Evolutionary conservation across 2,113 vertebrate species (phyloP).

Genomic region (Toxostoma redivivum): DNA sequence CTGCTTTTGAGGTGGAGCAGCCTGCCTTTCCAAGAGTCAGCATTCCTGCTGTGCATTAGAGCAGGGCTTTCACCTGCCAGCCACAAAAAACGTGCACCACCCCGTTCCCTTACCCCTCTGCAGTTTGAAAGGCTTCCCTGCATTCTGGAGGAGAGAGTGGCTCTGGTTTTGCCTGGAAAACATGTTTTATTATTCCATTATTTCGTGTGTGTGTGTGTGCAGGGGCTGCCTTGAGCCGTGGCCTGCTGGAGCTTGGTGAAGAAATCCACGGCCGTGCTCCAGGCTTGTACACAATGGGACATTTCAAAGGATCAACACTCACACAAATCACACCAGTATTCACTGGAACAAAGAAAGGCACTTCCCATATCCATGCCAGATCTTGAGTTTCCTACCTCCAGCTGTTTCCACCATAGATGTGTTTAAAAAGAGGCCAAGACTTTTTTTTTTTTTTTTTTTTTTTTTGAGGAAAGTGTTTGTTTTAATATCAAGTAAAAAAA

Average conservation of each 20-base stretch:
- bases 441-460: background rate
- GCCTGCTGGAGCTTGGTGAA: background rate
- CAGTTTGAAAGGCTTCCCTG: background rate
- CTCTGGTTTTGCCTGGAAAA: background rate
- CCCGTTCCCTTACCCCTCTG: background rate
- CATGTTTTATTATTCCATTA: background rate
- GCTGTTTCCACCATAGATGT: conserved; percentile 60
- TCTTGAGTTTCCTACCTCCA: conserved; percentile 59
- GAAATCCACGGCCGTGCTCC: background rate
- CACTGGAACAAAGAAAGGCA: conserved; percentile 60
- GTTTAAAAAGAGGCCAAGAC: conserved; percentile 46
- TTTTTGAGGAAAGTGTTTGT: conserved; percentile 45
- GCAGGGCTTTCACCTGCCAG: background rate
- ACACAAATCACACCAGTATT: conserved; percentile 33
- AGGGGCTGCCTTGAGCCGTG: background rate
- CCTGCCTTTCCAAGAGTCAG: background rate
- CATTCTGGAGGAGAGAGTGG: background rate
- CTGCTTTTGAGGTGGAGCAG: background rate
- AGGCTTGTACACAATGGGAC: background rate
- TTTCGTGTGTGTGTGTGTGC: background rate
- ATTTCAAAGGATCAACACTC: conserved; percentile 22
- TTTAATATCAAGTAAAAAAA: conserved; percentile 54
- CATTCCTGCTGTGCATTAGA: conserved; percentile 28
- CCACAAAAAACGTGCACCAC: background rate
- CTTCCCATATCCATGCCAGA: conserved; percentile 58